phyloP scores from a whole-genome alignment of 1,140 invertebrate genomes.

The Dreissena polymorpha region DNA sequence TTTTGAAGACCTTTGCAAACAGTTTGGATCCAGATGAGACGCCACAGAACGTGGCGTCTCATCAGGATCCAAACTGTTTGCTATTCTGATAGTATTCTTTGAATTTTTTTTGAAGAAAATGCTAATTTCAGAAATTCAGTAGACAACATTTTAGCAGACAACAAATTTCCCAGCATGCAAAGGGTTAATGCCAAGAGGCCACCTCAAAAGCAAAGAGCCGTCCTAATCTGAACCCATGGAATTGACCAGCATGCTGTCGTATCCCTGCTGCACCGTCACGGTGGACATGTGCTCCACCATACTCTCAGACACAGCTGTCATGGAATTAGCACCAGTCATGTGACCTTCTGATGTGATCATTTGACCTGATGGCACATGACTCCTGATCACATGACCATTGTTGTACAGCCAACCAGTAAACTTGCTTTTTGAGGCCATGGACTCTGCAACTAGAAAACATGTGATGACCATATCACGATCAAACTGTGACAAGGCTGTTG shows the following conservation, averaged over 20 bases:
- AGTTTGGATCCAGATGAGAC: no score
- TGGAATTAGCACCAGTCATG: constrained; percentile 15
- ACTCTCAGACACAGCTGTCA: constrained; percentile 28
- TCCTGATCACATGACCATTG: constrained; percentile 47
- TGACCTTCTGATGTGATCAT: constrained; percentile 1
- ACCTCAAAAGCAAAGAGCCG: constrained; percentile 9
- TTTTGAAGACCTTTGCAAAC: no score
- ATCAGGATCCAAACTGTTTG: no score
- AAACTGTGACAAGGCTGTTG: no score
- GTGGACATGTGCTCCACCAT: constrained; percentile 37
- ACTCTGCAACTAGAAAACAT: constrained; percentile 46
- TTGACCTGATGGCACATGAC: no score
- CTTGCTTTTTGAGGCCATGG: constrained; percentile 30
- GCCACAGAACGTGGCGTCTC: no score
- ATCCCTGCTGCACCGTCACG: constrained; percentile 38
- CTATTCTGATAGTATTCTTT: no score
- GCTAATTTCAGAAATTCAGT: no score
- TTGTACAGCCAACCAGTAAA: constrained; percentile 47
- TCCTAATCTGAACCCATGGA: neutral
- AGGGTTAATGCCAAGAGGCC: neutral
- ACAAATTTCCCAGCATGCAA: no score
- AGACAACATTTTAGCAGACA: no score
- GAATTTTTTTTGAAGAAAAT: no score
- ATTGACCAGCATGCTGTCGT: constrained; percentile 38
- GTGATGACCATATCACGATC: neutral